These are phyloP conservation scores for Chaetodon auriga DNA, from an alignment of 2,113 vertebrate species.

Conservation along the genomic window DNA sequence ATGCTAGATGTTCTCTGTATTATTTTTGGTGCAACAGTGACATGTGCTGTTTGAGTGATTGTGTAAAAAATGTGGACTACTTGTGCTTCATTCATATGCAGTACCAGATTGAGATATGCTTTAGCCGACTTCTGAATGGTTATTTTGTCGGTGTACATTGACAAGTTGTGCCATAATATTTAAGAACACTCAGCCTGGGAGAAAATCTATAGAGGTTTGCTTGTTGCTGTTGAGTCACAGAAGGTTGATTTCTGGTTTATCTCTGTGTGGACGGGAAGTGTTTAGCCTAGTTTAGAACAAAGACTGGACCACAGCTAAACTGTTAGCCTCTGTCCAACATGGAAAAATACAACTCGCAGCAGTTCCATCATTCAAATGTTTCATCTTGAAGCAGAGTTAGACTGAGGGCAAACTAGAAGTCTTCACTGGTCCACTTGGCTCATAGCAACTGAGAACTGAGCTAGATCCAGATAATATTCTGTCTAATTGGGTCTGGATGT, in stretches of 20 bases:
- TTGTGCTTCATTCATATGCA: constrained; percentile 69
- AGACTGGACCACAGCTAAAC: neutral
- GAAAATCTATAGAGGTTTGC: neutral
- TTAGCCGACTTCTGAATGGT: constrained; percentile 72
- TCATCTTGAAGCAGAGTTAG: neutral
- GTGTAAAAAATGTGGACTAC: constrained; percentile 65
- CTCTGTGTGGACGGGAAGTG: neutral
- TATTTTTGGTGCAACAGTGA: constrained; percentile 71
- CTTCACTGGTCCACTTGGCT: neutral
- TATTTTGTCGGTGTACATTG: constrained; percentile 53
- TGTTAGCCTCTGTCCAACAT: neutral
- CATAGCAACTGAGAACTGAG: neutral
- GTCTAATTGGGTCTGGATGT: neutral
- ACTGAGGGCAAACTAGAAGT: neutral
- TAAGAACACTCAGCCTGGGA: constrained; percentile 39
- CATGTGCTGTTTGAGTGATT: constrained; percentile 74
- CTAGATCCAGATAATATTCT: neutral
- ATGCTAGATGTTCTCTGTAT: constrained; percentile 71
- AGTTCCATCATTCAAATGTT: neutral
- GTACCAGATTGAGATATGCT: constrained; percentile 57
- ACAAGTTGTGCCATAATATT: constrained; percentile 61
- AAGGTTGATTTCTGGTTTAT: constrained; percentile 10
- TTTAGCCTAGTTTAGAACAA: constrained; percentile 16
- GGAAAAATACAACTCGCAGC: neutral
- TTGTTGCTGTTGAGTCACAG: neutral